phyloP scores from a whole-genome alignment of 2,797 vertebrate species.

The Catamblyrhynchus diadema region DNA sequence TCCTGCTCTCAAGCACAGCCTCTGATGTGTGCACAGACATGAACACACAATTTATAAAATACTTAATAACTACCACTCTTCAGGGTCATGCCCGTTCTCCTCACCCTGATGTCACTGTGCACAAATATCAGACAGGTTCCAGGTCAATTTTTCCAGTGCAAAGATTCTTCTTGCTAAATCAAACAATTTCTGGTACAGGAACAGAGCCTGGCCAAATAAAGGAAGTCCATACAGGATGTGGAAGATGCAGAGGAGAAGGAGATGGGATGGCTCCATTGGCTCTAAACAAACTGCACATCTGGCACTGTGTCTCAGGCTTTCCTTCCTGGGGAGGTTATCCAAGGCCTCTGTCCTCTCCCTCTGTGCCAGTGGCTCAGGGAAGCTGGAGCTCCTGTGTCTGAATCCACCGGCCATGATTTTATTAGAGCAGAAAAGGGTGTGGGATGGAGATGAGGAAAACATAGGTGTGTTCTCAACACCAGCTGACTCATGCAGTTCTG shows the following conservation, averaged over 20 bases:
- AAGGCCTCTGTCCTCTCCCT: conserved; percentile 64
- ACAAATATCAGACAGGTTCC: not conserved
- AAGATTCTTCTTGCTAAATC: not conserved
- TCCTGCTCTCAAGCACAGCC: not conserved
- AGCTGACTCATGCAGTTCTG: not conserved
- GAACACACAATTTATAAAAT: not conserved
- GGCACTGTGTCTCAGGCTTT: conserved; percentile 64
- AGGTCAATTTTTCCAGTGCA: not conserved
- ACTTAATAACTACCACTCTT: not conserved
- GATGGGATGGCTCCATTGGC: conserved; percentile 66
- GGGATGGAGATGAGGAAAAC: not conserved
- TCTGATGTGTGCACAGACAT: not conserved
- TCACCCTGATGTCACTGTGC: not conserved
- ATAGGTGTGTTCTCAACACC: not conserved
- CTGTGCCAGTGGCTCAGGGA: conserved; percentile 46
- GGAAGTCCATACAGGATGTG: conserved; percentile 64
- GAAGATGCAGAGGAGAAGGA: conserved; percentile 73
- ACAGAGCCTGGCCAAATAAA: conserved; percentile 73
- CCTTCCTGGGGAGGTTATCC: conserved; percentile 72
- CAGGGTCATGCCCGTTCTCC: not conserved
- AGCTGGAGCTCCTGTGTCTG: not conserved
- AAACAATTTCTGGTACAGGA: conserved; percentile 49
- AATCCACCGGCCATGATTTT: not conserved
- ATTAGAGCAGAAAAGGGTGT: conserved; percentile 16
- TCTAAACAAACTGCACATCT: conserved; percentile 73